phyloP scores from a whole-genome alignment of 2,113 vertebrate genomes.

The Pteronura brasiliensis region DNA sequence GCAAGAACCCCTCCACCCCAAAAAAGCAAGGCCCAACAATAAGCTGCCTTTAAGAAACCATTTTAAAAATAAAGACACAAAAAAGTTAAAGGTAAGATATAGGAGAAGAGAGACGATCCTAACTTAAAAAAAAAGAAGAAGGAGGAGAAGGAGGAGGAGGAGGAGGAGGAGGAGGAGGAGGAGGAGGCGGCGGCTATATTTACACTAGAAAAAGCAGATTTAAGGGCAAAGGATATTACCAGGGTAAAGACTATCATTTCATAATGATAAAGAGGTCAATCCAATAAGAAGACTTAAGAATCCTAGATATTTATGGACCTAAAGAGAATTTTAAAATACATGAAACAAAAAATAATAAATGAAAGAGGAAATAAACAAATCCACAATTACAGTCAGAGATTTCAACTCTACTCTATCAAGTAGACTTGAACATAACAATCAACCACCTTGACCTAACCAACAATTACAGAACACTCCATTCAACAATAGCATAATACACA shows the following conservation, averaged over 20 bases:
- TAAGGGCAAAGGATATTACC: background rate
- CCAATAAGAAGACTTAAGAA: background rate
- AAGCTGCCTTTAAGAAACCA: background rate
- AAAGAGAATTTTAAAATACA: background rate
- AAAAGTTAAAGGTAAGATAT: background rate
- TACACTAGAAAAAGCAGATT: background rate
- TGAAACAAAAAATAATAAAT: background rate
- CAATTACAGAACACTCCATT: background rate
- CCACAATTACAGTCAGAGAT: background rate
- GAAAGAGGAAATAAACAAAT: background rate
- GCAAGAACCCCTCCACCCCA: background rate
- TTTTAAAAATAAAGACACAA: slow-evolving; percentile 26
- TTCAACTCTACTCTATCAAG: background rate
- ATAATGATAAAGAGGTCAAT: background rate
- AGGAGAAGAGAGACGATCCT: background rate
- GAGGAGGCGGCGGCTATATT: background rate
- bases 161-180: no score
- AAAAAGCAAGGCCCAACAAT: background rate
- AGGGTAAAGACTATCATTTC: background rate
- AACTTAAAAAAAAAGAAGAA: background rate
- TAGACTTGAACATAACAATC: background rate
- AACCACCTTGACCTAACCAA: background rate
- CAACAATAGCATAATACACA: background rate
- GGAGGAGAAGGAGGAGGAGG: no score
- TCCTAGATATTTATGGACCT: background rate